Evolutionary conservation across 2,888 invertebrate genomes (phyloP), one percentile per base, ranked within the genome.

Genomic region (Vandiemenella viatica): DNA sequence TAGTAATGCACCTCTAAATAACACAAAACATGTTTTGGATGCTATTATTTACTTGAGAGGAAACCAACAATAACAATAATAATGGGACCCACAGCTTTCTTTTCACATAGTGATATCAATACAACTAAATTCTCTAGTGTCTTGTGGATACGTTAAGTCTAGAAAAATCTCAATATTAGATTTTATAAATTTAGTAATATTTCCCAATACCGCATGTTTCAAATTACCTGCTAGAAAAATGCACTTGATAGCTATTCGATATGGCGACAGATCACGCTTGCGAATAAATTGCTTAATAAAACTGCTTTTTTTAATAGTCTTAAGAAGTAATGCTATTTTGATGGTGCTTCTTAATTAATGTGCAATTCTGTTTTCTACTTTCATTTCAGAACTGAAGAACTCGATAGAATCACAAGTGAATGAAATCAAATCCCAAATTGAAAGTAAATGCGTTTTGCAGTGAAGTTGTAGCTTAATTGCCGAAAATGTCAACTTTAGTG

Each of bases 331-430:
- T 10, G 32, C 32, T n/a, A 13, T 32, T 32, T n/a, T n/a, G n/a
- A 32, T 32, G n/a, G n/a, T 10, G 15, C 4, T 18, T 42, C n/a
- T 37, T 38, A n/a, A 43, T 43, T 17, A 19, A 23, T 43, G 10
- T 19, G 15, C 43, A 37, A 37, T 50, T 50, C 19, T 46, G 17
- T 50, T 55, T 54, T 63, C 66, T 63, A 65, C 84, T 86, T 63
- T 66, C 63, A 65, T 85, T 86, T 61, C 86, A 92, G 92, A 91
- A 76, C 74, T 92, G 79, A 92, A 91, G 81, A 91, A 92, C 76
- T 86, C 89, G 74, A 83, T 92, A 79, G 91, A 92, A 76, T 85
- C 89, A 70, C 91, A 91, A 80, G 90, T 92, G 75, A 91, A 84
- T 72, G 91, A 92, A 79, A 77, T 92, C 72, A 92, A 91, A 77